Evolutionary conservation across 2,797 vertebrate genomes (phyloP).

Genomic region (Glossophaga mutica): DNA sequence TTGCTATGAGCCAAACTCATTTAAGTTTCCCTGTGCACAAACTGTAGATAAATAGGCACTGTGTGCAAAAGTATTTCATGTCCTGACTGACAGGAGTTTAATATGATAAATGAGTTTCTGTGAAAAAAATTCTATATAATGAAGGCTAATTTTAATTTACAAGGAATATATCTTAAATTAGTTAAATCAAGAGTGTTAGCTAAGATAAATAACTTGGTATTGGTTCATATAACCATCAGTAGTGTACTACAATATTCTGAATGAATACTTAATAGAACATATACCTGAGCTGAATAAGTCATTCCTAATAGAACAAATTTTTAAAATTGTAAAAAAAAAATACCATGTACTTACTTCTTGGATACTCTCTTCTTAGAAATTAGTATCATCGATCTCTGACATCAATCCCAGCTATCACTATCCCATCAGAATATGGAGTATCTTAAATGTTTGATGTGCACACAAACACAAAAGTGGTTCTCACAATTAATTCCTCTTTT

Average conservation of each 20-base stretch:
- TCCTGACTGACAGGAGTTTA: conserved; percentile 1
- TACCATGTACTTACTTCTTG: conserved; percentile 39
- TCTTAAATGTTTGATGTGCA: background rate
- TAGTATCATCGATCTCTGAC: conserved; percentile 57
- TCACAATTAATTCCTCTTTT: conserved; percentile 14
- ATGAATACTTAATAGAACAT: conserved; percentile 22
- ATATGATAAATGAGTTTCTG: conserved; percentile 47
- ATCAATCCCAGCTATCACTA: background rate
- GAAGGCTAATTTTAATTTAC: conserved; percentile 53
- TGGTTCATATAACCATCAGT: background rate
- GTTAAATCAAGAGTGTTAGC: background rate
- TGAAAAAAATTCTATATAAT: conserved; percentile 19
- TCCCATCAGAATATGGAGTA: conserved; percentile 28
- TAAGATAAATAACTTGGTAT: conserved; percentile 49
- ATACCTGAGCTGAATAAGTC: conserved; percentile 23
- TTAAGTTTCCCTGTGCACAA: conserved; percentile 10
- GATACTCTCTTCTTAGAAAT: conserved; percentile 37
- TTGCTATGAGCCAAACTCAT: background rate
- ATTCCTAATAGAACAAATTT: conserved; percentile 41
- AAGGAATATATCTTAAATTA: conserved; percentile 4
- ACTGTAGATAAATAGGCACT: conserved; percentile 27
- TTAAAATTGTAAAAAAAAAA: conserved; percentile 60
- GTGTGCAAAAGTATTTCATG: conserved; percentile 37
- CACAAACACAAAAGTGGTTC: background rate
- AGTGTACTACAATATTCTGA: background rate